A percentile compares a stretch with the other conserved stretches of the same genome.
These are phyloP conservation scores for Chrysemys picta DNA, from an alignment of 2,113 vertebrate genomes.

Conservation along the genomic window DNA sequence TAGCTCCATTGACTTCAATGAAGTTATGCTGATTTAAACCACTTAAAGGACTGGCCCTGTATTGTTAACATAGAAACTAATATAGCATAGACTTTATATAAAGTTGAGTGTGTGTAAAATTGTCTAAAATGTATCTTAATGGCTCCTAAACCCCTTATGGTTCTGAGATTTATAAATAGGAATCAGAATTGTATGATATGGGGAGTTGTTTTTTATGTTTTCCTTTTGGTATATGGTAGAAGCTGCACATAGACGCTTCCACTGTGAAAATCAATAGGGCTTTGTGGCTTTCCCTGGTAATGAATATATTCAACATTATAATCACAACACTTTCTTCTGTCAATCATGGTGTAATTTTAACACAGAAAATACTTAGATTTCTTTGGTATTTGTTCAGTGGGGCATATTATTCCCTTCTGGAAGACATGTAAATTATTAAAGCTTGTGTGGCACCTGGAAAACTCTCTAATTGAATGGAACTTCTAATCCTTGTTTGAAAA, in stretches of 20 bases:
- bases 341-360: slow-evolving; percentile 13
- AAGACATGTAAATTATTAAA: slow-evolving; percentile 71
- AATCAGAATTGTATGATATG: neutral
- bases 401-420: slow-evolving; percentile 60
- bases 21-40: neutral
- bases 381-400: slow-evolving; percentile 67
- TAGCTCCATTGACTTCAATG: neutral
- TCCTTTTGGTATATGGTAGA: accelerated
- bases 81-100: neutral
- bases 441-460: slow-evolving; percentile 16
- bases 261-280: neutral
- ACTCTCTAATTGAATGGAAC: slow-evolving; percentile 52
- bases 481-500: slow-evolving; percentile 70
- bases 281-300: neutral
- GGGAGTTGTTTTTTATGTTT: neutral
- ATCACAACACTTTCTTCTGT: neutral
- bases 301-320: neutral
- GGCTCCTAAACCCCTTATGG: neutral
- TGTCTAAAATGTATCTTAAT: neutral
- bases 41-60: neutral
- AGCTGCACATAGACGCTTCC: neutral
- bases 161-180: neutral
- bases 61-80: neutral
- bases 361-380: slow-evolving; percentile 45
- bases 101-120: neutral